Base-by-base conservation (phyloP, 2,113 vertebrate genomes). In the Entelurus aequoreus region DNA sequence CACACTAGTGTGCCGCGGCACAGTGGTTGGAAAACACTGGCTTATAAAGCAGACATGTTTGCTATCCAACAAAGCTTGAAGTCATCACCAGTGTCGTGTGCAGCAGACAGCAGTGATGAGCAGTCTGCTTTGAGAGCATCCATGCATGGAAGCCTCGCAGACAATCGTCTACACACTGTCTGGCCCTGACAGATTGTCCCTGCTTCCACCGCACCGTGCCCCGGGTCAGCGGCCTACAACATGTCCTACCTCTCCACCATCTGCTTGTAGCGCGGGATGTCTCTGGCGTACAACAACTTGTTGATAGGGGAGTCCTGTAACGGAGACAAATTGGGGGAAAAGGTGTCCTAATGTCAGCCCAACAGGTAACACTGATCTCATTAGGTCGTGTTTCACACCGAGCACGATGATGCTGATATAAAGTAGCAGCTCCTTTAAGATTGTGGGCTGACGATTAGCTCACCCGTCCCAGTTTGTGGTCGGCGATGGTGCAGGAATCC, bases 401-500 rank as follows among this genome's bases (percentile, higher is more conserved):
- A 19, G 19, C 19, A 19, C 19, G 19, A 19, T 19, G 2, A 19
- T 19, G 1, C 2, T 19, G 1, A 19, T 19, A 19, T 19, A 19
- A 28, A 28, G 28, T 28, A 28, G 28, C 28, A 28, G 28, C 28
- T 28, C 28, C 28, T 28, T 19, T 28, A 28, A 28, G 28, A 28
- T 28, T 28, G 28, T 28, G 28, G 1, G 28, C 1, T 4, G 28
- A 4, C 28, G 57, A 21, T 52, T 1, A 42, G 16, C 88, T 86
- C 68, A 98, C 96, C 92, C 95, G 87, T 65, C 96, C 96, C 79
- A 98, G 88, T 79, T 98, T 98, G 84, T 98, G 96, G 74, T 98
- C 96, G 5, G 95, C 95, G 48, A 97, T 91, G n/a, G 96, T 98
- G 69, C 96, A 98, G 60, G 96, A 97, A 38, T 98, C 96, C 95